Percentiles rank a stretch among this genome's conserved stretches.
phyloP scores from a whole-genome alignment of 2,888 invertebrate species.

The Fragum fragum region DNA sequence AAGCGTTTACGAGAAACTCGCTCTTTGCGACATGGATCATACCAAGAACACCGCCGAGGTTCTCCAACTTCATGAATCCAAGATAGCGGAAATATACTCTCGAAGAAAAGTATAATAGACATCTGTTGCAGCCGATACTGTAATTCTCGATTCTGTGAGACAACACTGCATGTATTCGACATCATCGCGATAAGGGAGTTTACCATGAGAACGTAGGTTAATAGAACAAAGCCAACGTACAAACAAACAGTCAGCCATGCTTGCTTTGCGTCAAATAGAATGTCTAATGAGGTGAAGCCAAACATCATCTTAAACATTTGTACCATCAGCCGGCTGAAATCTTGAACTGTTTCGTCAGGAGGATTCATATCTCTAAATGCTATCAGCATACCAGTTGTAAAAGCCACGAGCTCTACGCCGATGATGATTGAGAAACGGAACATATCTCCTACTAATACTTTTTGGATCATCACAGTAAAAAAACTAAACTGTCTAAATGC shows the following conservation, averaged over 20 bases:
- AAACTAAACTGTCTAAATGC: slow-evolving; percentile 60
- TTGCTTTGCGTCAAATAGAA: slow-evolving; percentile 55
- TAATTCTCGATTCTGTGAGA: slow-evolving; percentile 59
- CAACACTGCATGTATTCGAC: slow-evolving; percentile 61
- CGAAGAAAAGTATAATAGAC: slow-evolving; percentile 65
- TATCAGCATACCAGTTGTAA: slow-evolving; percentile 61
- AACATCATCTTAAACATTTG: slow-evolving; percentile 66
- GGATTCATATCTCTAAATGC: slow-evolving; percentile 52
- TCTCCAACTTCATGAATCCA: slow-evolving; percentile 46
- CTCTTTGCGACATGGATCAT: slow-evolving; percentile 29
- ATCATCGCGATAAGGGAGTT: slow-evolving; percentile 66
- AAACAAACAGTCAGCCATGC: slow-evolving; percentile 59
- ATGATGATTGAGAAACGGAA: slow-evolving; percentile 66
- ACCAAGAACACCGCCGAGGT: slow-evolving; percentile 49
- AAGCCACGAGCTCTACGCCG: slow-evolving; percentile 63
- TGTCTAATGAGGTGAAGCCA: slow-evolving; percentile 56
- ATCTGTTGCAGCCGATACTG: slow-evolving; percentile 61
- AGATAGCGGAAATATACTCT: slow-evolving; percentile 57
- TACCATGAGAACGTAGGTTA: slow-evolving; percentile 60
- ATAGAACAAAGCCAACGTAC: slow-evolving; percentile 53
- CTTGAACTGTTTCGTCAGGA: slow-evolving; percentile 36
- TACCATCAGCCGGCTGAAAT: slow-evolving; percentile 49
- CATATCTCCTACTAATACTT: slow-evolving; percentile 66
- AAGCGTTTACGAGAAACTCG: slow-evolving; percentile 33
- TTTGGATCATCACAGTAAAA: slow-evolving; percentile 70